A percentile compares a stretch with the other conserved stretches of the same genome.
These are phyloP conservation scores for Hydrotaea diabolus DNA, from an alignment of 2,888 invertebrate genomes.

Conservation along the genomic window DNA sequence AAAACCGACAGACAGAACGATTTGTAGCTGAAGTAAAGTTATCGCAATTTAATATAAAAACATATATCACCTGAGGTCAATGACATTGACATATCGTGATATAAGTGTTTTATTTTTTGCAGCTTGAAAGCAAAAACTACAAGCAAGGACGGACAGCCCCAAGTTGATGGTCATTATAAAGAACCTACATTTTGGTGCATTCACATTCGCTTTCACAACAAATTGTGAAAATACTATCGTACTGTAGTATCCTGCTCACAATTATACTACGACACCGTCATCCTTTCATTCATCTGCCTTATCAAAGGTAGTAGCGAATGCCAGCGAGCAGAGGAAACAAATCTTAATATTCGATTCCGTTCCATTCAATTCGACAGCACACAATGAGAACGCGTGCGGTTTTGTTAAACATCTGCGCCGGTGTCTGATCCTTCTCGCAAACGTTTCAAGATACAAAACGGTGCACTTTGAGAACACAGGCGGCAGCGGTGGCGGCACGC, in stretches of 20 bases:
- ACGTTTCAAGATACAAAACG: slow-evolving; percentile 24
- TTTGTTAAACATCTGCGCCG: slow-evolving; percentile 67
- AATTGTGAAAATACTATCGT: not conserved
- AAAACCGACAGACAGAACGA: not conserved
- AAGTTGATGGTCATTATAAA: not conserved
- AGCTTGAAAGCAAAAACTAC: not conserved
- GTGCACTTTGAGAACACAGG: slow-evolving; percentile 46
- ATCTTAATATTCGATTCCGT: not conserved
- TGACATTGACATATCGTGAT: not conserved
- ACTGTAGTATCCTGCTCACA: too few species aligned
- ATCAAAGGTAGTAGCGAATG: not conserved
- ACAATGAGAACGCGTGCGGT: slow-evolving; percentile 67
- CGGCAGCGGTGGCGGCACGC: slow-evolving; percentile 23
- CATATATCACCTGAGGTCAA: not conserved
- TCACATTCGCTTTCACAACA: not conserved
- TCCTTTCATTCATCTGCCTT: not conserved
- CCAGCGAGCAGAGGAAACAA: slow-evolving; percentile 38
- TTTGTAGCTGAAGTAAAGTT: slow-evolving; percentile 7
- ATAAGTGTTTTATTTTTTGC: too few species aligned
- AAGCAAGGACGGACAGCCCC: not conserved
- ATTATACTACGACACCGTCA: too few species aligned
- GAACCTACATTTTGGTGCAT: not conserved
- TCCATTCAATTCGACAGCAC: slow-evolving; percentile 46
- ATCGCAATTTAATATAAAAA: slow-evolving; percentile 6
- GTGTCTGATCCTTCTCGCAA: slow-evolving; percentile 50